These are phyloP conservation scores for Drosophila lowei DNA, from an alignment of 1,140 invertebrate species.

Conservation along the genomic window DNA sequence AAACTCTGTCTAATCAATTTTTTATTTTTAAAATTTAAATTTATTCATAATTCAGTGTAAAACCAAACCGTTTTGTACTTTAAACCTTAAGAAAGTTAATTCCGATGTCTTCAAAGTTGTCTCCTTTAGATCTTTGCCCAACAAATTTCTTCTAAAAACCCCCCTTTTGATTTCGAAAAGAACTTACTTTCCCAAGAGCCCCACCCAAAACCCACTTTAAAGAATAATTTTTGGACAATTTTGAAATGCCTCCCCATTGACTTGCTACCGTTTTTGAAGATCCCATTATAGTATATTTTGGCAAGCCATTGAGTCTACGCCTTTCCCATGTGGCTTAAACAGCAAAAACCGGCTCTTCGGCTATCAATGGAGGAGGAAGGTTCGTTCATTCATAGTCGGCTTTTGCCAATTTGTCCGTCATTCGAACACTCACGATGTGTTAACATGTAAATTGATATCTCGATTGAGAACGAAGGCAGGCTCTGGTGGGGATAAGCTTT, in stretches of 20 bases:
- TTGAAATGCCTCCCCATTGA: slow-evolving; percentile 7
- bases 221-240: background rate
- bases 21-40: too few relatives aligned
- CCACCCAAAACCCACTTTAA: background rate
- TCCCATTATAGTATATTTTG: slow-evolving; percentile 4
- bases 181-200: slow-evolving; percentile 5
- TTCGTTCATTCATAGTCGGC: slow-evolving; percentile 35
- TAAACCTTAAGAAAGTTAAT: too few relatives aligned
- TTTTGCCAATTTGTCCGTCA: slow-evolving; percentile 64
- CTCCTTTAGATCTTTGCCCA: too few relatives aligned
- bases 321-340: slow-evolving; percentile 23
- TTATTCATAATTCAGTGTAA: too few relatives aligned
- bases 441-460: slow-evolving; percentile 77
- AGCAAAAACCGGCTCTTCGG: slow-evolving; percentile 6
- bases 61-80: too few relatives aligned
- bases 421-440: slow-evolving; percentile 52
- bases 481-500: slow-evolving; percentile 18
- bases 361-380: slow-evolving; percentile 14
- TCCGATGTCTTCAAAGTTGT: too few relatives aligned
- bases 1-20: too few relatives aligned
- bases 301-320: background rate
- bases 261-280: slow-evolving; percentile 21
- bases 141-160: background rate
- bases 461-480: slow-evolving; percentile 23
- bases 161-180: background rate